Percentiles rank a stretch among this genome's conserved stretches.
These are phyloP conservation scores for Melanotaenia maccullochi DNA, from an alignment of 2,797 vertebrate species.

Conservation along the genomic window DNA sequence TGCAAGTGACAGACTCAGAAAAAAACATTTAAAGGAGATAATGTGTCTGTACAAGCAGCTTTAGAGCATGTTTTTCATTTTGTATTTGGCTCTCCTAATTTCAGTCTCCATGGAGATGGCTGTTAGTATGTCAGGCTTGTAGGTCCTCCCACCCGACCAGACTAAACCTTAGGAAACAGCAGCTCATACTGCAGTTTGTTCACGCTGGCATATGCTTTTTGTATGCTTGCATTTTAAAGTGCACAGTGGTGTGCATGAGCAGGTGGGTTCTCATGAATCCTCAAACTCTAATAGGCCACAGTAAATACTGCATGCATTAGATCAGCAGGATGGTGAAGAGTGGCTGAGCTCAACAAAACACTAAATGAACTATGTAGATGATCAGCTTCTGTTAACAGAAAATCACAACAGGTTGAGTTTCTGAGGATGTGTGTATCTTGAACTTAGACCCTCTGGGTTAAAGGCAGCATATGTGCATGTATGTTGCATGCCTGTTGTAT, in stretches of 20 bases:
- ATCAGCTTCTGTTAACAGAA: slow-evolving; percentile 6
- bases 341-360: not conserved
- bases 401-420: slow-evolving; percentile 13
- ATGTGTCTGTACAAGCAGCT: slow-evolving; percentile 32
- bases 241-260: not conserved
- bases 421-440: slow-evolving; percentile 9
- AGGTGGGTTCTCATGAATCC: not conserved
- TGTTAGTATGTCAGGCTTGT: slow-evolving; percentile 56
- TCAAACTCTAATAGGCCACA: slow-evolving; percentile 2
- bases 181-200: slow-evolving; percentile 27
- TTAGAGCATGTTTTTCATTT: slow-evolving; percentile 31
- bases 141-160: slow-evolving; percentile 43
- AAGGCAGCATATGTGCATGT: slow-evolving; percentile 31
- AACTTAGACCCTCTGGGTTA: slow-evolving; percentile 12
- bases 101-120: slow-evolving; percentile 66
- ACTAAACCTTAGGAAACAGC: slow-evolving; percentile 26
- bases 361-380: slow-evolving; percentile 5
- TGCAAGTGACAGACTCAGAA: not conserved
- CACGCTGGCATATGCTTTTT: slow-evolving; percentile 15
- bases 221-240: not conserved
- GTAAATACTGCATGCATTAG: not conserved
- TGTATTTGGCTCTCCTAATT: slow-evolving; percentile 46
- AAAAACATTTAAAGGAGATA: not conserved
- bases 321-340: not conserved
- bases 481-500: slow-evolving; percentile 28